Evolutionary conservation across 2,888 invertebrate genomes (phyloP).

Genomic region (Tetropium fuscum): DNA sequence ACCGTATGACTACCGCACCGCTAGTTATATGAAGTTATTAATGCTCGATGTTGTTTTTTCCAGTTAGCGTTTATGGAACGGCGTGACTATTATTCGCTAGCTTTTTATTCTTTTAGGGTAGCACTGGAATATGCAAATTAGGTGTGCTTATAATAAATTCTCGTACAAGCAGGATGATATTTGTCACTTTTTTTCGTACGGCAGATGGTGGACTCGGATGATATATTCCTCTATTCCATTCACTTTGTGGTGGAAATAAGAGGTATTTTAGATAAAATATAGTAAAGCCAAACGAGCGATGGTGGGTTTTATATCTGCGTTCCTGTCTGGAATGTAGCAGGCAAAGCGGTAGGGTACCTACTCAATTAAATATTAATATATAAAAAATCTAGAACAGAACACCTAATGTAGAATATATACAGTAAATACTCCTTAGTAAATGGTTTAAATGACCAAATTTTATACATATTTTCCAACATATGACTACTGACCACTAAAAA

Average conservation of each 20-base stretch:
- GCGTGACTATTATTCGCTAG: slow-evolving; percentile 27
- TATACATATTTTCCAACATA: too few relatives aligned
- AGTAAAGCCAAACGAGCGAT: slow-evolving; percentile 18
- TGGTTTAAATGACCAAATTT: too few relatives aligned
- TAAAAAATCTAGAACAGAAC: too few relatives aligned
- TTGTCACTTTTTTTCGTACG: slow-evolving; percentile 14
- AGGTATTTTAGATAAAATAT: slow-evolving; percentile 23
- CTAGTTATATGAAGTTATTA: slow-evolving; percentile 56
- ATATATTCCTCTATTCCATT: too few relatives aligned
- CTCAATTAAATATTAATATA: too few relatives aligned
- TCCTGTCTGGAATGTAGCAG: slow-evolving; percentile 21
- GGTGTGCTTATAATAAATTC: slow-evolving; percentile 11
- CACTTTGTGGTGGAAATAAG: too few relatives aligned
- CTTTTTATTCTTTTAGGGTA: slow-evolving; percentile 32
- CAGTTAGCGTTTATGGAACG: slow-evolving; percentile 38
- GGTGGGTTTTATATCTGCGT: slow-evolving; percentile 7
- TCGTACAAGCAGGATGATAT: slow-evolving; percentile 7
- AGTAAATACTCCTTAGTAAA: too few relatives aligned
- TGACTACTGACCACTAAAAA: too few relatives aligned
- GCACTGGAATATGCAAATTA: slow-evolving; percentile 29
- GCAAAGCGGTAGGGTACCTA: not conserved
- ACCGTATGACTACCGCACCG: slow-evolving; percentile 34
- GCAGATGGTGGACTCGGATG: slow-evolving; percentile 15
- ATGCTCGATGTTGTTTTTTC: slow-evolving; percentile 56
- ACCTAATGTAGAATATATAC: too few relatives aligned